Conservation (phyloP, 2,113 vertebrate genomes). For the Cyanoderma ruficeps region DNA sequence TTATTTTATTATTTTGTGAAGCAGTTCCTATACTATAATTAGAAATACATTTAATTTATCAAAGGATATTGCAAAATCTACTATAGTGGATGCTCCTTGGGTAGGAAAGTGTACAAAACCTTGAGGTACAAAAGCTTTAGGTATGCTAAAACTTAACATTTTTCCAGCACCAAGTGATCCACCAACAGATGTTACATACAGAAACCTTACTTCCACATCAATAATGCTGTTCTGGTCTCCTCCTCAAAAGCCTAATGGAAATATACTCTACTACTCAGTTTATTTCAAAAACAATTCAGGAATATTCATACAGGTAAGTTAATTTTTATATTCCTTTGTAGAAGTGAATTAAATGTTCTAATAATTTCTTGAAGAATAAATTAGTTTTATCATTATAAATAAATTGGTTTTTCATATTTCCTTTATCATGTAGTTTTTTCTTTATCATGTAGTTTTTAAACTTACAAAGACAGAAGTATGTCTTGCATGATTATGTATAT, state of each 20-base stretch:
- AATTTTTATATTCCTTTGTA: background rate
- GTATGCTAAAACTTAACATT: background rate
- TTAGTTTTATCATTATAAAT: background rate
- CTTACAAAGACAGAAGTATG: background rate
- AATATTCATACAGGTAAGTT: conserved; percentile 81
- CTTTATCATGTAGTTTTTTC: background rate
- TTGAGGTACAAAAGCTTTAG: background rate
- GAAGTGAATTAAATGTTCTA: background rate
- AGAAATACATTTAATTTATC: background rate
- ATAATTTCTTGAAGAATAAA: background rate
- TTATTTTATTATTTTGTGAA: background rate
- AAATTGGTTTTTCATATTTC: background rate
- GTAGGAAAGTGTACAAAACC: background rate
- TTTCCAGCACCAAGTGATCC: conserved; percentile 86
- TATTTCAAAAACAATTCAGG: conserved; percentile 80
- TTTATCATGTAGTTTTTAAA: background rate
- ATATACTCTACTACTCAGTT: conserved; percentile 85
- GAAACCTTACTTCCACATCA: conserved; percentile 82
- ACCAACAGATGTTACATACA: conserved; percentile 81
- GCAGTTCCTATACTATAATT: background rate
- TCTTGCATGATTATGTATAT: background rate
- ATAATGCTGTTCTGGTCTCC: conserved; percentile 85
- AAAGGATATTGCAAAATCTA: background rate
- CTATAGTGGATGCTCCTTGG: background rate
- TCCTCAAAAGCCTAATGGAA: conserved; percentile 87